Conservation (phyloP, 2,113 vertebrate genomes). For the Sapayoa aenigma region DNA sequence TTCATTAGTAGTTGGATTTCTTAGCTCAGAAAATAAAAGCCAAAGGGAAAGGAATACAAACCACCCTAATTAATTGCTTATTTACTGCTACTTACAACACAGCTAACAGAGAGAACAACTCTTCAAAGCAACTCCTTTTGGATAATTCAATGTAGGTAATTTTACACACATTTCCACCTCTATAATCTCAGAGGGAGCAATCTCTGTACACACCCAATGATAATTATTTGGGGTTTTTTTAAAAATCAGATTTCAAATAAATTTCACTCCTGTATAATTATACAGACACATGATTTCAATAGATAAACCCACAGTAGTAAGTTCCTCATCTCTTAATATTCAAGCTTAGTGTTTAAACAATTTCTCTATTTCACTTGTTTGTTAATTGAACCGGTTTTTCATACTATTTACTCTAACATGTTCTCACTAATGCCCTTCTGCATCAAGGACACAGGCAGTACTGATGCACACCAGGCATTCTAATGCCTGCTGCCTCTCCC, state of each 20-base stretch:
- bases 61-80: background rate
- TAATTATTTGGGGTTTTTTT: background rate
- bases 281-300: background rate
- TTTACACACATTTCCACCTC: background rate
- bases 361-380: background rate
- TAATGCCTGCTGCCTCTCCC: background rate
- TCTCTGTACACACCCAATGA: background rate
- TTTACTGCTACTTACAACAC: background rate
- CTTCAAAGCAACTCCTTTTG: background rate
- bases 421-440: background rate
- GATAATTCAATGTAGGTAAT: background rate
- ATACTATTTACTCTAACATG: background rate
- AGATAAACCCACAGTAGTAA: background rate
- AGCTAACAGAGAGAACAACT: background rate
- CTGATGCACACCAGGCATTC: background rate
- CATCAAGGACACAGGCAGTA: background rate
- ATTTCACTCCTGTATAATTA: background rate
- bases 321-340: background rate
- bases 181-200: background rate
- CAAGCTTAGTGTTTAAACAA: background rate
- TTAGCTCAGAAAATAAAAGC: background rate
- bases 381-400: background rate
- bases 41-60: background rate
- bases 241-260: background rate
- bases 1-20: background rate